Conservation (phyloP, 2,797 vertebrate species). For the Chelmon rostratus region DNA sequence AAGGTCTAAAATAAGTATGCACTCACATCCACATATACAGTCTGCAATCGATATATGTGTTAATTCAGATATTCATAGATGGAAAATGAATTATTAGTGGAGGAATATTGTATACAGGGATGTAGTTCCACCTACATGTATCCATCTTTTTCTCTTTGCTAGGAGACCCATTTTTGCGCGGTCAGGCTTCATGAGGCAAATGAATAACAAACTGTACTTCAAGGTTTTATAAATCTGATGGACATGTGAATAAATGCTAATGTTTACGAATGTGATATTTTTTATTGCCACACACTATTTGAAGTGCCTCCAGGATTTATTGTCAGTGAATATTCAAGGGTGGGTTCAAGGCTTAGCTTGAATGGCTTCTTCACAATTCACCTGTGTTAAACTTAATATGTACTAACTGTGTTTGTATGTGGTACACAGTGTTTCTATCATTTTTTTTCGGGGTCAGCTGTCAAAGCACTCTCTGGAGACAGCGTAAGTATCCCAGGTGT, state of each 20-base stretch:
- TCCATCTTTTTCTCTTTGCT: background rate
- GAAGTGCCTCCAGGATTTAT: background rate
- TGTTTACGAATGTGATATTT: background rate
- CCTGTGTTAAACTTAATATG: conserved; percentile 11
- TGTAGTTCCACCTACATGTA: background rate
- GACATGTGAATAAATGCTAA: background rate
- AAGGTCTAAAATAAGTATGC: background rate
- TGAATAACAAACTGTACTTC: background rate
- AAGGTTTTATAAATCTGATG: background rate
- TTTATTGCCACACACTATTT: background rate
- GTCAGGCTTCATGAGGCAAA: background rate
- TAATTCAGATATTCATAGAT: background rate
- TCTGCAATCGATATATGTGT: background rate
- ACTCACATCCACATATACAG: background rate
- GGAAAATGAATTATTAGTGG: background rate
- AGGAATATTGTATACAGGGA: background rate
- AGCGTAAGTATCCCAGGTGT: conserved; percentile 61
- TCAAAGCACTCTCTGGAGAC: conserved; percentile 65
- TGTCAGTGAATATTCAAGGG: background rate
- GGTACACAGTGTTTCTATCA: conserved; percentile 34
- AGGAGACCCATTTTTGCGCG: background rate
- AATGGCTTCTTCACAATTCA: conserved; percentile 10
- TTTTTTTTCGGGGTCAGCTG: conserved; percentile 60
- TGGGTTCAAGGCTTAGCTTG: conserved; percentile 1
- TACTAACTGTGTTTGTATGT: conserved; percentile 28